phyloP scores from a whole-genome alignment of 2,888 invertebrate species.

The Celastrina argiolus region DNA sequence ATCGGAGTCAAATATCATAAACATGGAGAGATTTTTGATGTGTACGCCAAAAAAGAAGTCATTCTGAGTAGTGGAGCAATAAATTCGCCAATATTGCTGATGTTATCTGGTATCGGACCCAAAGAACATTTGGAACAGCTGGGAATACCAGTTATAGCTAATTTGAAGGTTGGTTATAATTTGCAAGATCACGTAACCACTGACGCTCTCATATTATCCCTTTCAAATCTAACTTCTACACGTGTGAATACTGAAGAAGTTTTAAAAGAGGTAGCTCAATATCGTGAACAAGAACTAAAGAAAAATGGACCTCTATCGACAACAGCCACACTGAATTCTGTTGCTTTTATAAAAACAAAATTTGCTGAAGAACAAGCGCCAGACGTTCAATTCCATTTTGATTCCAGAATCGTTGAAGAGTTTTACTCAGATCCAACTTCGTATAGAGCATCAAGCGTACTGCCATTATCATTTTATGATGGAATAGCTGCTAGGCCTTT shows the following conservation, averaged over 20 bases:
- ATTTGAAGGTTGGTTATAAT: conserved; percentile 85
- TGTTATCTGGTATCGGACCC: conserved; percentile 83
- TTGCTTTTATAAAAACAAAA: conserved; percentile 80
- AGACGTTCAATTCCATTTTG: conserved; percentile 83
- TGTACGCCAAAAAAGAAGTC: conserved; percentile 78
- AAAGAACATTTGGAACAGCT: conserved; percentile 67
- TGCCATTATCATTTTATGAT: conserved; percentile 80
- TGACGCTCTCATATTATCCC: conserved; percentile 64
- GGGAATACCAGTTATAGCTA: conserved; percentile 76
- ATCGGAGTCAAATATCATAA: conserved; percentile 60
- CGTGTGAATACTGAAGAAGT: conserved; percentile 54
- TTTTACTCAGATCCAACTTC: conserved; percentile 78
- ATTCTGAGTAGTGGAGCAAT: conserved; percentile 79
- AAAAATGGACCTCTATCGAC: conserved; percentile 75
- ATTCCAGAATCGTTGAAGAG: conserved; percentile 75
- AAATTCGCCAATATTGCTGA: conserved; percentile 81
- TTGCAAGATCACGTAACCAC: conserved; percentile 86
- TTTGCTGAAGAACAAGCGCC: conserved; percentile 68
- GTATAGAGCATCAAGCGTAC: conserved; percentile 61
- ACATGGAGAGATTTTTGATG: conserved; percentile 62
- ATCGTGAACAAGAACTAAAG: conserved; percentile 52
- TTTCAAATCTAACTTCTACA: conserved; percentile 77
- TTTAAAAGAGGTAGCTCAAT: conserved; percentile 60
- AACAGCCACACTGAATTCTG: conserved; percentile 73
- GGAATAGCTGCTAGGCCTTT: conserved; percentile 80